Evolutionary conservation across 2,888 invertebrate genomes (phyloP).

Genomic region (Petrolisthes manimaculis): DNA sequence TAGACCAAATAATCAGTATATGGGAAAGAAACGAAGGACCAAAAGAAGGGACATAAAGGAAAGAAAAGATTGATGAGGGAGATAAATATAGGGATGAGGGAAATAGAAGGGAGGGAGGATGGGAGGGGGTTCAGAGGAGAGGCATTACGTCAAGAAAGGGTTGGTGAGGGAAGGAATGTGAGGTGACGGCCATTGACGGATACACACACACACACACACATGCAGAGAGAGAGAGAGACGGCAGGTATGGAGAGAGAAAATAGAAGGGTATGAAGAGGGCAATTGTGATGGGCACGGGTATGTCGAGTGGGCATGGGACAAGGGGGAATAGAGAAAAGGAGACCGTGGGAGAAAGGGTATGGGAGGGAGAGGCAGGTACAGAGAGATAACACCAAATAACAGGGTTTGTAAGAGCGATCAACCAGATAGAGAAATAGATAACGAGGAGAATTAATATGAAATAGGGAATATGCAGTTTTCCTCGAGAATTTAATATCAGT

Average conservation of each 20-base stretch:
- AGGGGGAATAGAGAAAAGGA: too few species aligned
- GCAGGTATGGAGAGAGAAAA: background rate
- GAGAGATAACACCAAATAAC: background rate
- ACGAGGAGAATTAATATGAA: constrained; percentile 13
- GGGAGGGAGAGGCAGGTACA: constrained; percentile 7
- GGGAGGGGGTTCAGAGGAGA: background rate
- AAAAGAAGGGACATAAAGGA: background rate
- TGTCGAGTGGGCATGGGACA: background rate
- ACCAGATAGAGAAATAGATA: background rate
- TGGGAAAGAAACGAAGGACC: background rate
- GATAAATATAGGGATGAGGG: background rate
- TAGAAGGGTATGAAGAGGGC: background rate
- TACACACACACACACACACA: background rate
- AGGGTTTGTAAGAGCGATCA: background rate
- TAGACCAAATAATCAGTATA: background rate
- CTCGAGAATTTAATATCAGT: background rate
- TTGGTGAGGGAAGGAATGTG: background rate
- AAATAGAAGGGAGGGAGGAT: background rate
- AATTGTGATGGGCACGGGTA: background rate
- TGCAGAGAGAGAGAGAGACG: background rate
- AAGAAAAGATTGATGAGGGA: background rate
- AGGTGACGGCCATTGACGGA: background rate
- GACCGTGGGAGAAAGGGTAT: constrained; percentile 8
- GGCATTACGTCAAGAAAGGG: background rate
- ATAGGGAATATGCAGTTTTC: constrained; percentile 11